Conservation (phyloP, 1,140 invertebrate species). For the Drosophila teissieri region DNA sequence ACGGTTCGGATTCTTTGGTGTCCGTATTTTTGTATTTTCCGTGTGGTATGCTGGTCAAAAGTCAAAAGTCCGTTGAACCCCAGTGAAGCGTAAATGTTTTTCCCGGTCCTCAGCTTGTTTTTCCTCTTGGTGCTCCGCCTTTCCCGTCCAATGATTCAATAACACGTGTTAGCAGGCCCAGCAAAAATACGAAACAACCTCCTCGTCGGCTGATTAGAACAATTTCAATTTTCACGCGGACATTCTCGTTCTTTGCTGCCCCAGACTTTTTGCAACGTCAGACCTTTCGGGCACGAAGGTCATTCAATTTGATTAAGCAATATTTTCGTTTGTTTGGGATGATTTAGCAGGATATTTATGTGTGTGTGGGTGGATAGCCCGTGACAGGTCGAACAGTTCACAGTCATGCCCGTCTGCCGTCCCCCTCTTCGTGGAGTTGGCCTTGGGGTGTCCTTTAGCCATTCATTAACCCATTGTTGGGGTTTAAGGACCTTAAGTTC, state of each 20-base stretch:
- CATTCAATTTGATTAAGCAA: conserved; percentile 73
- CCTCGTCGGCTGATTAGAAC: conserved; percentile 63
- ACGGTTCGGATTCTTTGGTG: conserved; percentile 12
- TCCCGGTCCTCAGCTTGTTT: conserved; percentile 18
- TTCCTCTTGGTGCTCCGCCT: conserved; percentile 24
- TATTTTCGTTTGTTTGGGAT: conserved; percentile 69
- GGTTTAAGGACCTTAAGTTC: conserved; percentile 22
- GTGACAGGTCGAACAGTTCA: conserved; percentile 55
- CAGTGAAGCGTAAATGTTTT: conserved; percentile 70
- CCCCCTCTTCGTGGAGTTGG: background rate
- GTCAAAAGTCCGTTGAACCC: conserved; percentile 73
- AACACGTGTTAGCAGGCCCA: conserved; percentile 33
- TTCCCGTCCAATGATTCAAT: conserved; percentile 43
- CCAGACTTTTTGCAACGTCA: conserved; percentile 32
- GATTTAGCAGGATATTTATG: conserved; percentile 74
- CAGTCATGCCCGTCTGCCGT: conserved; percentile 32
- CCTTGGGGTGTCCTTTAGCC: background rate
- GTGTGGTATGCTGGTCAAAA: conserved; percentile 57
- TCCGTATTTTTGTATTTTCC: conserved; percentile 7
- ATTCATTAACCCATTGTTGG: conserved; percentile 35
- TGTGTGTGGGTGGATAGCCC: conserved; percentile 27
- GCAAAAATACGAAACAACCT: conserved; percentile 24
- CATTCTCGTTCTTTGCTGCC: conserved; percentile 40
- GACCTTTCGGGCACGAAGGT: conserved; percentile 52
- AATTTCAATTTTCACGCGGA: conserved; percentile 77